Evolutionary conservation across 35 echinoderm and acorn worm genomes (phyloP).

Genomic region (Apostichopus parvimensis): DNA sequence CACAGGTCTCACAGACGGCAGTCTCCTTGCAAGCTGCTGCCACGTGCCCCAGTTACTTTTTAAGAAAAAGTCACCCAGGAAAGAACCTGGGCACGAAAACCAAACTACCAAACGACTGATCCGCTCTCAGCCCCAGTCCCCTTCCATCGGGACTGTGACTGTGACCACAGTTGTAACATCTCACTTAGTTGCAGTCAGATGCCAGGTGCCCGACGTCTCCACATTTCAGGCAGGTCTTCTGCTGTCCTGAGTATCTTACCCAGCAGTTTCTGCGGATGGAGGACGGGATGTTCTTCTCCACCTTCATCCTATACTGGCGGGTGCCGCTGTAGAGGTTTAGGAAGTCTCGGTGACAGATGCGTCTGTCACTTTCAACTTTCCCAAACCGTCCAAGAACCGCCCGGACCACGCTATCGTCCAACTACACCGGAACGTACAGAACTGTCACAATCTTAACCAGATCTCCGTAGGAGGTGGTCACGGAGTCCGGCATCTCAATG

Average conservation of each 20-base stretch:
- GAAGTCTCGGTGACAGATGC: neutral
- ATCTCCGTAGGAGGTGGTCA: too few relatives aligned
- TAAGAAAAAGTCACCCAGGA: too few relatives aligned
- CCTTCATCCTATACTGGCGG: constrained; percentile 10
- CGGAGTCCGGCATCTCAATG: too few relatives aligned
- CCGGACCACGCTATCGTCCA: neutral
- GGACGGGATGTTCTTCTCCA: constrained; percentile 35
- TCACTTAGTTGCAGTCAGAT: neutral
- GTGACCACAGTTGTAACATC: neutral
- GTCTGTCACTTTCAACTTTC: neutral
- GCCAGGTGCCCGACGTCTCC: neutral
- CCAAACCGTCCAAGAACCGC: neutral
- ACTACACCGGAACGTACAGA: neutral
- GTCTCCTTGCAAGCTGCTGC: too few relatives aligned
- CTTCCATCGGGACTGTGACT: too few relatives aligned
- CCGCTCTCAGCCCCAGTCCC: too few relatives aligned
- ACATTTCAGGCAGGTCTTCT: constrained; percentile 41
- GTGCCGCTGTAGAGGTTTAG: constrained; percentile 29
- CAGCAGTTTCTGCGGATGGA: neutral
- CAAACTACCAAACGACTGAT: too few relatives aligned
- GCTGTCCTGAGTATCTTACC: constrained; percentile 45
- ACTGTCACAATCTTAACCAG: neutral
- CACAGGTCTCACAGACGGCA: too few relatives aligned
- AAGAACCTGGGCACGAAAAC: too few relatives aligned
- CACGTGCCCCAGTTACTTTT: neutral